A percentile compares a stretch with the other conserved stretches of the same genome.
Evolutionary conservation across 2,888 invertebrate genomes (phyloP).

Genomic region (Lobophora halterata): DNA sequence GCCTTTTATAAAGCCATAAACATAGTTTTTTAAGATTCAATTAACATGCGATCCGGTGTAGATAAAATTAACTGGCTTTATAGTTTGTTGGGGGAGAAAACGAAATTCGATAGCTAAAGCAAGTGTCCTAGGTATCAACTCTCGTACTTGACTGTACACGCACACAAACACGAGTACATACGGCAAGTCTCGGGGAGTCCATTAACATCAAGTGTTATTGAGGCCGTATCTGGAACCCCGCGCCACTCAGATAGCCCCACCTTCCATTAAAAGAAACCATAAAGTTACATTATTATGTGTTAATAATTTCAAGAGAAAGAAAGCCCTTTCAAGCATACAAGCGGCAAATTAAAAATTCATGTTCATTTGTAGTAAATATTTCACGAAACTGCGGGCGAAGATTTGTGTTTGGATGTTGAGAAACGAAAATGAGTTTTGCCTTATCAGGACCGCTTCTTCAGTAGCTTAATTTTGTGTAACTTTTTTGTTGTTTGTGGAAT

Average conservation of each 20-base stretch:
- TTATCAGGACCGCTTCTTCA: conserved; percentile 44
- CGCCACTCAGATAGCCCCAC: conserved; percentile 64
- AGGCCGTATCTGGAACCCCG: conserved; percentile 62
- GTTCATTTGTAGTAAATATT: conserved; percentile 52
- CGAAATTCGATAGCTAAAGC: conserved; percentile 19
- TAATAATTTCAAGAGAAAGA: conserved; percentile 75
- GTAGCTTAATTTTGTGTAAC: conserved; percentile 50
- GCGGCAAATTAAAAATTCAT: conserved; percentile 64
- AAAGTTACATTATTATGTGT: conserved; percentile 80
- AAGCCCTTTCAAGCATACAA: conserved; percentile 46
- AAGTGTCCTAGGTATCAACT: conserved; percentile 25
- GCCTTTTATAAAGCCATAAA: conserved; percentile 13
- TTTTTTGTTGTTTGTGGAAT: too few relatives aligned
- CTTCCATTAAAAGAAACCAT: conserved; percentile 78
- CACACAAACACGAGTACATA: conserved; percentile 25
- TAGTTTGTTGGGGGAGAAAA: conserved; percentile 24
- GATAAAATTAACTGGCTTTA: conserved; percentile 30
- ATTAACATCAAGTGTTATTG: conserved; percentile 73
- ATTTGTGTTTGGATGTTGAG: conserved; percentile 39
- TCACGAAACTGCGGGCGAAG: conserved; percentile 37
- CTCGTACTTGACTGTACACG: conserved; percentile 13
- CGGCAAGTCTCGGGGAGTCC: conserved; percentile 52
- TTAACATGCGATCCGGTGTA: conserved; percentile 24
- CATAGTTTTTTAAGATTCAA: conserved; percentile 19
- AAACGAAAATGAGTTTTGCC: conserved; percentile 51